phyloP scores from a whole-genome alignment of 2,888 invertebrate species.

The Stramonita haemastoma region DNA sequence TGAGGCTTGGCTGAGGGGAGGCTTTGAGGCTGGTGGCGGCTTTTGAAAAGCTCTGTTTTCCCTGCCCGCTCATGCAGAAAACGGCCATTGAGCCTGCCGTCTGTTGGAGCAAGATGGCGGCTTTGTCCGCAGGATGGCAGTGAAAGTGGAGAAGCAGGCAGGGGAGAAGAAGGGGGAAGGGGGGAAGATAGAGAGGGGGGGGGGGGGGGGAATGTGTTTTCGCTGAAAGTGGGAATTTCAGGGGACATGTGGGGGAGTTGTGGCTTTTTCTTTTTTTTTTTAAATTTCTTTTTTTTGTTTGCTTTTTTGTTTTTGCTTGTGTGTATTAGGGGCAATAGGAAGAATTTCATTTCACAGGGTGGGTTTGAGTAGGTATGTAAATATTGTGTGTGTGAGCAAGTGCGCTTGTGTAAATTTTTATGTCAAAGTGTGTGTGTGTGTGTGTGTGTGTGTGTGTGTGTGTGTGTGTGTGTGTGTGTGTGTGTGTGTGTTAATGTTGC shows the following conservation, averaged over 20 bases:
- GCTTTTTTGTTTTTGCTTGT: no score
- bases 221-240: not conserved
- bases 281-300: not conserved
- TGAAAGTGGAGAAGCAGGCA: slow-evolving; percentile 1
- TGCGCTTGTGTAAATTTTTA: not conserved
- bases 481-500: not conserved
- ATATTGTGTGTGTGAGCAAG: not conserved
- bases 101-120: slow-evolving; percentile 8
- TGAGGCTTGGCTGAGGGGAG: not conserved
- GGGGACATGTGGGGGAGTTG: not conserved
- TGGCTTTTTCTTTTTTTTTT: not conserved
- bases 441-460: not conserved
- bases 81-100: slow-evolving; percentile 3
- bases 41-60: not conserved
- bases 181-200: slow-evolving; percentile 8
- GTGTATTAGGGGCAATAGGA: no score
- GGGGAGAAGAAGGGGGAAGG: not conserved
- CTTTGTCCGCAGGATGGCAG: not conserved
- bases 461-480: slow-evolving; percentile 5
- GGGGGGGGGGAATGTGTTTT: not conserved
- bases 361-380: not conserved
- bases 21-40: not conserved
- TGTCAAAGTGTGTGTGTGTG: not conserved
- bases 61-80: slow-evolving; percentile 15
- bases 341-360: not conserved